A percentile compares a stretch with the other conserved stretches of the same genome.
phyloP scores from a whole-genome alignment of 2,797 vertebrate species.

The Rhadinocentrus ornatus region DNA sequence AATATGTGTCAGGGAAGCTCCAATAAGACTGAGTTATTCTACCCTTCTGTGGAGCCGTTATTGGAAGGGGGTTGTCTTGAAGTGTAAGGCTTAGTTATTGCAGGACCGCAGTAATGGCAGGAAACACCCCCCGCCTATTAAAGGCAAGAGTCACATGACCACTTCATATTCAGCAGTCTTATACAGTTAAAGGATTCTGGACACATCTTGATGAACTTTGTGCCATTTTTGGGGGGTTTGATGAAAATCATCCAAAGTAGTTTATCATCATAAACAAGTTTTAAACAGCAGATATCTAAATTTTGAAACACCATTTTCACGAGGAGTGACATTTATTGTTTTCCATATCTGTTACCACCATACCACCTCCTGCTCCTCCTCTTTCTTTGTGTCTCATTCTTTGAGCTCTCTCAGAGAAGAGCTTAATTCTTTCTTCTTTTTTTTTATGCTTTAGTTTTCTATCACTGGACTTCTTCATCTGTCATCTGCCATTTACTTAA shows the following conservation, averaged over 20 bases:
- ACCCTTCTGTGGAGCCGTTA: conserved; percentile 54
- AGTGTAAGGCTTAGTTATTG: conserved; percentile 32
- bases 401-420: conserved; percentile 45
- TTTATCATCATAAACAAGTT: not conserved
- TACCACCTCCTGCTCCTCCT: conserved; percentile 29
- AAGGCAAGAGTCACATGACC: conserved; percentile 14
- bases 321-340: conserved; percentile 13
- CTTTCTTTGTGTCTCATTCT: conserved; percentile 30
- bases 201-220: conserved; percentile 17
- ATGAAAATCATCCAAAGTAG: conserved; percentile 4
- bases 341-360: conserved; percentile 31
- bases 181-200: conserved; percentile 5
- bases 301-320: conserved; percentile 24
- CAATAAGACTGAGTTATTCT: conserved; percentile 75
- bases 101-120: conserved; percentile 24
- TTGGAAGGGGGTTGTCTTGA: conserved; percentile 30
- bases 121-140: conserved; percentile 26
- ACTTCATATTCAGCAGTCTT: conserved; percentile 9
- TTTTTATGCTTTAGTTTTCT: conserved; percentile 57
- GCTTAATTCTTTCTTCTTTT: conserved; percentile 67
- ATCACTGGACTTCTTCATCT: conserved; percentile 54
- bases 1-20: conserved; percentile 64
- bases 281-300: conserved; percentile 17
- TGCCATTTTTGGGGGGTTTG: conserved; percentile 14
- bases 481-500: conserved; percentile 66